Evolutionary conservation across 53 echinoderm and acorn worm genomes (phyloP).

Genomic region (Henricia sp.): DNA sequence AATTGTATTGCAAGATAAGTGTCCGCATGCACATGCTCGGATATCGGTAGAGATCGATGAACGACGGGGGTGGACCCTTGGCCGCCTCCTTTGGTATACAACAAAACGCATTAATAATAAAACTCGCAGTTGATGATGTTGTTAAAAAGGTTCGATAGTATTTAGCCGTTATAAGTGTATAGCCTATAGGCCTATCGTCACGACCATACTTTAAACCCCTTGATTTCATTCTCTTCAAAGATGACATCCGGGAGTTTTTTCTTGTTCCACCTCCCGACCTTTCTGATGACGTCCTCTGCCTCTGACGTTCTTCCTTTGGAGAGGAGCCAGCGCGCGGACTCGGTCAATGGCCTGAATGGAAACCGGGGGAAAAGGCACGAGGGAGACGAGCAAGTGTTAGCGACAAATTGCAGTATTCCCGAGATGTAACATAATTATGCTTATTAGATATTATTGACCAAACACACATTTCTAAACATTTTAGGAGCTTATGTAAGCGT

Average conservation of each 20-base stretch:
- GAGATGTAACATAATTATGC: too few relatives aligned
- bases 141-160: too few relatives aligned
- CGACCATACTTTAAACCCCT: not conserved
- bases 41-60: slow-evolving; percentile 42
- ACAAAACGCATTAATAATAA: too few relatives aligned
- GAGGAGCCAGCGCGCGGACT: slow-evolving; percentile 56
- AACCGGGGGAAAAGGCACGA: too few relatives aligned
- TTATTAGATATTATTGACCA: too few relatives aligned
- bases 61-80: slow-evolving; percentile 26
- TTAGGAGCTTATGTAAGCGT: not conserved
- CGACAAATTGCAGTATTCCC: too few relatives aligned
- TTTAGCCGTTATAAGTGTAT: too few relatives aligned
- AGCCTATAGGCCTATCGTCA: not conserved
- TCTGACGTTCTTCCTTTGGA: slow-evolving; percentile 20
- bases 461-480: too few relatives aligned
- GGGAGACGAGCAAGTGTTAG: too few relatives aligned
- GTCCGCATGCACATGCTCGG: slow-evolving; percentile 50
- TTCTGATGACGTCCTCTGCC: slow-evolving; percentile 61
- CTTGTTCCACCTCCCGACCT: slow-evolving; percentile 33
- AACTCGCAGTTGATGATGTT: too few relatives aligned
- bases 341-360: slow-evolving; percentile 31
- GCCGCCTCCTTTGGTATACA: not conserved
- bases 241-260: slow-evolving; percentile 34
- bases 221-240: slow-evolving; percentile 44
- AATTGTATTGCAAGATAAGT: slow-evolving; percentile 40